A percentile compares a stretch with the other conserved stretches of the same genome.
Conservation (phyloP, 2,797 vertebrate species). For the Chelidonichthys spinosus region DNA sequence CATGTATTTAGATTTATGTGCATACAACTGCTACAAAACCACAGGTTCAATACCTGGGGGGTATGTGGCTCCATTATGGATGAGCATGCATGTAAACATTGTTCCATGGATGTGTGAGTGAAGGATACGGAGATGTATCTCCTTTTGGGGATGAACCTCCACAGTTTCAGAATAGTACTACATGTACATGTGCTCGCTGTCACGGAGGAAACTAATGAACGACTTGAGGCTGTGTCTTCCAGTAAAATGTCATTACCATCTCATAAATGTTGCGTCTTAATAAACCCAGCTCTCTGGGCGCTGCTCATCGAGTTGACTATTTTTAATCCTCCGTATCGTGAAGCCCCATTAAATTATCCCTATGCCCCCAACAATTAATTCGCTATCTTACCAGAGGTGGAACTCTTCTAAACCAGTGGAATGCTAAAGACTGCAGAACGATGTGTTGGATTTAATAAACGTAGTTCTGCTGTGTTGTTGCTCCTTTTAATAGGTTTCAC, state of each 20-base stretch:
- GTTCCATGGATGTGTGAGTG: slow-evolving; percentile 10
- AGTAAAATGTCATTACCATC: slow-evolving; percentile 46
- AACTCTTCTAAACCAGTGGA: neutral
- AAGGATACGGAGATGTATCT: neutral
- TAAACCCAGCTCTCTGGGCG: slow-evolving; percentile 35
- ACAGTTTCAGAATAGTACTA: neutral
- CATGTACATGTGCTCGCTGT: neutral
- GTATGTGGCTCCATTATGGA: slow-evolving; percentile 33
- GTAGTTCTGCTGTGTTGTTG: neutral
- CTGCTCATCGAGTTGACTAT: slow-evolving; percentile 15
- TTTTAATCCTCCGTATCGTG: slow-evolving; percentile 19
- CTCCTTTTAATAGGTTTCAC: neutral
- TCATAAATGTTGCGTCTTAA: slow-evolving; percentile 49
- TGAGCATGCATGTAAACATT: slow-evolving; percentile 21
- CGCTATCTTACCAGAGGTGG: neutral
- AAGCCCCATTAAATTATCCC: slow-evolving; percentile 15
- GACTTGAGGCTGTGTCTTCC: slow-evolving; percentile 23
- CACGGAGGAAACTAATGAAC: slow-evolving; percentile 33
- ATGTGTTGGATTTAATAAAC: neutral
- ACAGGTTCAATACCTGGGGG: neutral
- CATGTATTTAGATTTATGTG: neutral
- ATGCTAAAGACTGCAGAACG: neutral
- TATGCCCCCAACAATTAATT: slow-evolving; percentile 8
- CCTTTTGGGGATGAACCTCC: neutral
- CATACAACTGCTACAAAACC: neutral